A percentile compares a stretch with the other conserved stretches of the same genome.
Conservation (phyloP, 2,113 vertebrate species). For the Sinocyclocheilus anshuiensis region DNA sequence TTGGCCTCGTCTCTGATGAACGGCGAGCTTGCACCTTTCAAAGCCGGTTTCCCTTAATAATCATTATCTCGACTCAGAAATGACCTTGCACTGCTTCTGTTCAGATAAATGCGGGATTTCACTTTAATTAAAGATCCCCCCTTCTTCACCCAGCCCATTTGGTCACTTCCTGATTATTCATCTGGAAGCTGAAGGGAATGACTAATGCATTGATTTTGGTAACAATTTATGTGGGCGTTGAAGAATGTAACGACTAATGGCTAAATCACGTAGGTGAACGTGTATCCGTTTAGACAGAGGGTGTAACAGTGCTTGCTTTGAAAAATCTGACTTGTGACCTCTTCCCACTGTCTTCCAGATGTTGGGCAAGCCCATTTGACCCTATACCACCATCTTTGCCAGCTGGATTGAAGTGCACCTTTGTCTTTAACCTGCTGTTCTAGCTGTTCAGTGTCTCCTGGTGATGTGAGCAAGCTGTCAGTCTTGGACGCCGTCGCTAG, state of each 20-base stretch:
- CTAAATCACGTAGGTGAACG: background rate
- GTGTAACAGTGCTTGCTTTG: background rate
- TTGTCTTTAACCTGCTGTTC: background rate
- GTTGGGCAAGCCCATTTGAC: background rate
- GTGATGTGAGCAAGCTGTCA: constrained; percentile 12
- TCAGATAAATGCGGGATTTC: constrained; percentile 5
- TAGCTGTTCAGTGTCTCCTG: background rate
- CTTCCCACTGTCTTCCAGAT: constrained; percentile 19
- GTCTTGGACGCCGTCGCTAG: background rate
- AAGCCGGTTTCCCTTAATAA: constrained; percentile 21
- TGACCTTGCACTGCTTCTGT: background rate
- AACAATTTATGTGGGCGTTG: constrained; percentile 52
- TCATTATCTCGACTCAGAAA: constrained; percentile 37
- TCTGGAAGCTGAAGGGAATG: constrained; percentile 44
- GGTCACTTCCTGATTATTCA: constrained; percentile 31
- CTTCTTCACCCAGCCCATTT: background rate
- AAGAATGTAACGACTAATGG: constrained; percentile 1
- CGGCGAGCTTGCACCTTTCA: background rate
- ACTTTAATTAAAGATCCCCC: constrained; percentile 38
- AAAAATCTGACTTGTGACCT: constrained; percentile 19
- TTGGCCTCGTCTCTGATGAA: background rate
- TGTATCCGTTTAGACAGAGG: background rate
- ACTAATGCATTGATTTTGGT: constrained; percentile 60
- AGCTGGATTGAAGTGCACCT: constrained; percentile 5
- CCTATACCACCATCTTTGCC: background rate